A percentile compares a stretch with the other conserved stretches of the same genome.
phyloP scores from a whole-genome alignment of 1,140 invertebrate genomes.

The Hormaphis cornu region DNA sequence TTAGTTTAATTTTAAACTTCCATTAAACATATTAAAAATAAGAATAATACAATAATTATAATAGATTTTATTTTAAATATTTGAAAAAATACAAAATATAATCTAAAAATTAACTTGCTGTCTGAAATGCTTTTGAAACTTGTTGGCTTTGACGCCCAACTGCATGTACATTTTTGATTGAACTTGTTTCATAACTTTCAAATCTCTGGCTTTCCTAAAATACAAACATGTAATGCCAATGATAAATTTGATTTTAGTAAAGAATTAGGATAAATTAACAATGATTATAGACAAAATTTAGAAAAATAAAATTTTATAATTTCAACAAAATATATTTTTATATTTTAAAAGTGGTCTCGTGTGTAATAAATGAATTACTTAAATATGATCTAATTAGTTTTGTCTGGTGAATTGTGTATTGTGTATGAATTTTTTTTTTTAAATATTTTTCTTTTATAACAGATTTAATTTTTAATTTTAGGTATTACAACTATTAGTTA shows the following conservation, averaged over 20 bases:
- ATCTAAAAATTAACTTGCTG: constrained; percentile 65
- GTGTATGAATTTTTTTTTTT: too few relatives aligned
- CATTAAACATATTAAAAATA: not conserved
- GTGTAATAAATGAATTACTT: too few relatives aligned
- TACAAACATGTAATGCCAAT: constrained; percentile 21
- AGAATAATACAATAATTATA: not conserved
- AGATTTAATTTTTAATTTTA: too few relatives aligned
- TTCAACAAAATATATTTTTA: too few relatives aligned
- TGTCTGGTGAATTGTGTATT: too few relatives aligned
- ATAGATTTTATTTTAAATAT: not conserved
- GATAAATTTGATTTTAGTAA: not conserved
- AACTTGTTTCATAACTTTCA: constrained; percentile 72
- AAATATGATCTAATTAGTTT: too few relatives aligned
- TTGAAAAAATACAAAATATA: not conserved
- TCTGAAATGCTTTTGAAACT: constrained; percentile 73
- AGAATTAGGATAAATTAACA: too few relatives aligned
- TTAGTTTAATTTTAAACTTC: not conserved
- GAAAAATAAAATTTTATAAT: too few relatives aligned
- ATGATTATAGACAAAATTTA: too few relatives aligned
- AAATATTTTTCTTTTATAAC: too few relatives aligned
- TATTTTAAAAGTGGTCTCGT: too few relatives aligned
- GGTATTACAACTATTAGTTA: too few relatives aligned
- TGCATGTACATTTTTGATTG: constrained; percentile 66
- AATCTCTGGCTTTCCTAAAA: constrained; percentile 73
- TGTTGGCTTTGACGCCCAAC: constrained; percentile 72